phyloP scores from a whole-genome alignment of 2,888 invertebrate species.

The Platycheirus rosarum region DNA sequence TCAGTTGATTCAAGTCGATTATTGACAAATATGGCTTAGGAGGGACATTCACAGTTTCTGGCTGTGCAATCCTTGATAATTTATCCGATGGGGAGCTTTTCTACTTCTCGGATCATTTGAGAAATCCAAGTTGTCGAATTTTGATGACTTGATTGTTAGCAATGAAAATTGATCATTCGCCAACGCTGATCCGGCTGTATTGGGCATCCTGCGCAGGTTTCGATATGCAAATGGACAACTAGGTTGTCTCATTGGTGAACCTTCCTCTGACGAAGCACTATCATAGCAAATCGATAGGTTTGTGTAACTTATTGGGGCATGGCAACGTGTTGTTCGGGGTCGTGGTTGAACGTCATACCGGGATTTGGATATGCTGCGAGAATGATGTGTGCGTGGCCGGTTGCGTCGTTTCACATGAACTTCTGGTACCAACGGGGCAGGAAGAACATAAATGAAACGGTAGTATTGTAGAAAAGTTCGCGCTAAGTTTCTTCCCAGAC shows the following conservation, averaged over 20 bases:
- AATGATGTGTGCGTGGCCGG: slow-evolving; percentile 81
- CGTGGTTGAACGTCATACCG: slow-evolving; percentile 82
- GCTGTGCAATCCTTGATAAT: slow-evolving; percentile 44
- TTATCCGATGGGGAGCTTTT: slow-evolving; percentile 47
- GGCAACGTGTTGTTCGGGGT: slow-evolving; percentile 83
- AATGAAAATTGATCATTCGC: slow-evolving; percentile 80
- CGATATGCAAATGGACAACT: slow-evolving; percentile 79
- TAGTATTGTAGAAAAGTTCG: slow-evolving; percentile 92
- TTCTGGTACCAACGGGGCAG: slow-evolving; percentile 83
- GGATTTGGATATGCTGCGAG: slow-evolving; percentile 80
- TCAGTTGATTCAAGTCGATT: slow-evolving; percentile 89
- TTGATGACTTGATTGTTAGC: slow-evolving; percentile 78
- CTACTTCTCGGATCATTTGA: slow-evolving; percentile 75
- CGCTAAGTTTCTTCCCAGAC: slow-evolving; percentile 90
- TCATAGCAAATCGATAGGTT: slow-evolving; percentile 84
- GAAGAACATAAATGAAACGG: slow-evolving; percentile 88
- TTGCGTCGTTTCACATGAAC: slow-evolving; percentile 80
- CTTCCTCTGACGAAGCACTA: slow-evolving; percentile 83
- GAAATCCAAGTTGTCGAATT: slow-evolving; percentile 77
- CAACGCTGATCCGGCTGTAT: slow-evolving; percentile 73
- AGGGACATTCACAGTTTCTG: slow-evolving; percentile 81
- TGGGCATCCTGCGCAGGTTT: slow-evolving; percentile 77
- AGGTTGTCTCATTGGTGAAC: slow-evolving; percentile 79
- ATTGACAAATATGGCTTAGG: slow-evolving; percentile 87
- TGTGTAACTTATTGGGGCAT: slow-evolving; percentile 84